Evolutionary conservation across 2,797 vertebrate species (phyloP), one percentile per base, ranked within the genome.

Genomic region (Chelon labrosus): DNA sequence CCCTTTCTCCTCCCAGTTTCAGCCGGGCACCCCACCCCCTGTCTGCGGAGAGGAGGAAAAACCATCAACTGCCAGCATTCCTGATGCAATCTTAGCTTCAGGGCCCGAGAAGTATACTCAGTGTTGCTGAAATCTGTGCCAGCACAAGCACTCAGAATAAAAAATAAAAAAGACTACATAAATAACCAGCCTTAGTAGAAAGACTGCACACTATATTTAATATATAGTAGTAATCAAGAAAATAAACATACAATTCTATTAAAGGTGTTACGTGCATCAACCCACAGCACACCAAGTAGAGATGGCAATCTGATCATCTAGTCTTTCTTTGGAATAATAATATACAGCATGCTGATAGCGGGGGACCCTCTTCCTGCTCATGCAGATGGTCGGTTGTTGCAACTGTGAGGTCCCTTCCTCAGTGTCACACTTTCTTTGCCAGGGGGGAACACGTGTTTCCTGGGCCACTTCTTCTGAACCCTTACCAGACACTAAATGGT

Each of bases 341-440:
- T 61, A 44, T 8, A 42, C 52, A 27, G 14, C 37, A 49, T 3
- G 0, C 44, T 60, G 70, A 70, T 39, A 58, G 37, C 4, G 10
- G 5, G 53, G 44, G 10, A 16, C 11, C 52, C 38, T 70, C 81
- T 89, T 86, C 83, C 86, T 90, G 87, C 58, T 20, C 37, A 55
- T 78, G 66, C 75, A 78, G 76, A 69, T 83, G 76, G 85, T 93
- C 58, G 75, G 88, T 91, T 77, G 87, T 90, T 90, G 91, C 82
- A 65, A 83, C 85, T 42, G 25, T 50, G 71, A 80, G 70, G 70
- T 59, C 63, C 38, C 67, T 89, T 90, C 81, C 89, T 88, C 44
- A 39, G 2, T 65, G 73, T 77, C 79, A 64, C 84, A 79, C 75
- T 84, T 83, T 82, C 55, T 81, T 80, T 77, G 44, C 66, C 46